Evolutionary conservation across 1,140 invertebrate genomes (phyloP), one percentile per base, ranked within the genome.

Genomic region (Diploscapter pachys): DNA sequence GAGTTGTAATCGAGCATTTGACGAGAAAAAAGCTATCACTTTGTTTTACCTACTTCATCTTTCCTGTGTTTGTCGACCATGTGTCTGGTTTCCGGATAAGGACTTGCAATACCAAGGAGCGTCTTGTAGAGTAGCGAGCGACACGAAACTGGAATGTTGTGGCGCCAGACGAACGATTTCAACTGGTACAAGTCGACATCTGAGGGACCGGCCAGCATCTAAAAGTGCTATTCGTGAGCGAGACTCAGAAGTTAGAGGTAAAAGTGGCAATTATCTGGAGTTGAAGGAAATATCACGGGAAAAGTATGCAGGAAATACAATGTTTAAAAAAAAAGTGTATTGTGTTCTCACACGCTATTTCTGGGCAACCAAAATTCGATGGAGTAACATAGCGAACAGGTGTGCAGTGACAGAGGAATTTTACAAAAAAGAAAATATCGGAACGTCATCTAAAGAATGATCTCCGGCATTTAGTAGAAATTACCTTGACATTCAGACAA

Each of bases 161-260:
- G 61, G n/a, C n/a, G n/a, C 71, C 71, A 72, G 9, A 56, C 71
- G 61, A 57, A 72, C n/a, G 49, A n/a, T 55, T 55, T 48, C 8
- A 68, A 48, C 48, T 53, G 53, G 11, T 52, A 68, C 52, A 55
- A 55, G 66, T 68, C 66, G 9, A 11, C 66, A n/a, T 68, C 66
- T 5, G 66, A 48, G 48, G 52, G 53, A 55, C 51, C 57, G 51
- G 11, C 52, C 5, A 68, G 66, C 6, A 68, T 31, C 66, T 68
- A 48, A 48, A 52, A 68, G 2, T 9, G 52, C 9, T 65, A 65
- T 31, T 1, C 2, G 63, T 1, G 31, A 31, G 31, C 1, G 31
- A 31, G 31, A 6, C 1, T 9, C 9, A 59, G 31, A 59, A 59
- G 9, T 31, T 59, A 59, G 57, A 59, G 9, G 9, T 59, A 11